Evolutionary conservation across 2,113 vertebrate genomes (phyloP).

Genomic region (Rattus rattus): DNA sequence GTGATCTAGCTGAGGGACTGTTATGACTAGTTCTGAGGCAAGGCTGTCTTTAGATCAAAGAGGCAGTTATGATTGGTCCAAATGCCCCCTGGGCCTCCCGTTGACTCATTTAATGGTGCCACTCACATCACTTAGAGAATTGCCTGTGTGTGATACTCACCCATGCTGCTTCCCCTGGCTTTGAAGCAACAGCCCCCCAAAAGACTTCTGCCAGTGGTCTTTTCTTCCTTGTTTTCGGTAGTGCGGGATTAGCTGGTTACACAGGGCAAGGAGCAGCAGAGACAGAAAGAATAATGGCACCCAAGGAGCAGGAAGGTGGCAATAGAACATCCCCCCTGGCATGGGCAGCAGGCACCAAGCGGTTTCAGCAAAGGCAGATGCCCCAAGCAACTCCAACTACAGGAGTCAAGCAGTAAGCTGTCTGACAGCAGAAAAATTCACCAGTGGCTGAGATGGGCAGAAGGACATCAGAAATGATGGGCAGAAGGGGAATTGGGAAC

Average conservation of each 20-base stretch:
- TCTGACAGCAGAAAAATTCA: not conserved
- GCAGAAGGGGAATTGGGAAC: not conserved
- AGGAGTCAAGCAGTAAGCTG: not conserved
- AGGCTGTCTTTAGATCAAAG: not conserved
- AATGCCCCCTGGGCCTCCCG: not conserved
- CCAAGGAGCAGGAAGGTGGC: not conserved
- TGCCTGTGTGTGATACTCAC: not conserved
- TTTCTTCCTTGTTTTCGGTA: not conserved
- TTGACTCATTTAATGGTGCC: not conserved
- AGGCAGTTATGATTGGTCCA: not conserved
- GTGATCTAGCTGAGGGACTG: not conserved
- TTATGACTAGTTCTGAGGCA: not conserved
- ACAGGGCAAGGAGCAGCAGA: not conserved
- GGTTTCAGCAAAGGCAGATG: not conserved
- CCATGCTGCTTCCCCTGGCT: no score
- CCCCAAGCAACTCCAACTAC: no score
- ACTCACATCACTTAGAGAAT: not conserved
- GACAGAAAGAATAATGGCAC: not conserved
- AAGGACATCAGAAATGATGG: not conserved
- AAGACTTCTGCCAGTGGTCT: no score
- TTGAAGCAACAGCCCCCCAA: not conserved
- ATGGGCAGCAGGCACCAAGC: not conserved
- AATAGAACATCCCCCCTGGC: no score
- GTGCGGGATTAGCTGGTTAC: not conserved
- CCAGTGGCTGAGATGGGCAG: not conserved